Conservation (phyloP, 2,113 vertebrate genomes). For the Rhynchomys soricoides region DNA sequence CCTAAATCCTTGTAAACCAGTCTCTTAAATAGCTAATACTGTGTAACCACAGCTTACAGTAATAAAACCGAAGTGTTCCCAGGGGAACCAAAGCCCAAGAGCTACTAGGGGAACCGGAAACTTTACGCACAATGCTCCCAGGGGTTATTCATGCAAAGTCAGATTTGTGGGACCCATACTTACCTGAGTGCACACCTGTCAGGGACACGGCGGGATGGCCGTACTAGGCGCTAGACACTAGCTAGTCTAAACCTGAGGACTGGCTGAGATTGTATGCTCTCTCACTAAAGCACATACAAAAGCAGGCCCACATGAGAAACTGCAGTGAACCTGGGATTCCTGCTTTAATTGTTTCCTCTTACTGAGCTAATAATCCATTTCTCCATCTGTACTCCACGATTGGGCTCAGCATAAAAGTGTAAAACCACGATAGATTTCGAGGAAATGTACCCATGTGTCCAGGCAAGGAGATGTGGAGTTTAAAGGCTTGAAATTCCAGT, state of each 20-base stretch:
- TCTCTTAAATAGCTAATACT: slow-evolving; percentile 8
- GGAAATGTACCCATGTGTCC: background rate
- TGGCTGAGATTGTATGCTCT: background rate
- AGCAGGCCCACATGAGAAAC: background rate
- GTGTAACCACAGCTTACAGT: slow-evolving; percentile 46
- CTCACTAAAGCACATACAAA: background rate
- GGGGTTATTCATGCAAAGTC: slow-evolving; percentile 66
- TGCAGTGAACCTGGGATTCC: background rate
- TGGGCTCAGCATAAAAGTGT: background rate
- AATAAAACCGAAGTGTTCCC: slow-evolving; percentile 15
- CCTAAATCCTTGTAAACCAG: slow-evolving; percentile 36
- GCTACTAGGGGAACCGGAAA: background rate
- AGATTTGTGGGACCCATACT: background rate
- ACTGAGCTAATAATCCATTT: background rate
- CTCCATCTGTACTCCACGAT: background rate
- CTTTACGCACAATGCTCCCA: background rate
- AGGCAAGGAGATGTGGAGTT: background rate
- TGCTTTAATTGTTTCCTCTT: background rate
- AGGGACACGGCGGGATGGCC: background rate
- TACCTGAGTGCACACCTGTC: background rate
- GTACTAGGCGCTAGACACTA: background rate
- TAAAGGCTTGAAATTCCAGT: background rate
- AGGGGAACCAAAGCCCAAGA: background rate
- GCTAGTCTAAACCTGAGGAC: too few species aligned
- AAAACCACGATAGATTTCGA: background rate